Evolutionary conservation across 2,797 vertebrate species (phyloP), one percentile per base, ranked within the genome.

Genomic region (Melanotaenia pygmaea): DNA sequence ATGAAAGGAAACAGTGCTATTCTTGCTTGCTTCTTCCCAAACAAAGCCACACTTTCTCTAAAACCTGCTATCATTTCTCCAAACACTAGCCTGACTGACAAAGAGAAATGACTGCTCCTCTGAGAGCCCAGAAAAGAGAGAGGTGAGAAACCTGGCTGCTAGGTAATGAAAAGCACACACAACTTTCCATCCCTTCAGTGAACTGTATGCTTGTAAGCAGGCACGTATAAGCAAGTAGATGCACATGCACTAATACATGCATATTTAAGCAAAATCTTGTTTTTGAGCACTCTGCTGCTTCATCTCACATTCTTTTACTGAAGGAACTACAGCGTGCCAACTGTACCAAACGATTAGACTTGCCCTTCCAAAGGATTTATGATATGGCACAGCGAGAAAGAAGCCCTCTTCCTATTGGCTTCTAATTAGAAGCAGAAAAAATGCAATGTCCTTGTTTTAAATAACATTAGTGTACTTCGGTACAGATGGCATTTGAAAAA

Each of bases 401-500:
- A 86, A 90, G 82, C 56, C 8, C 18, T 64, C 34, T 77, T 83
- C 70, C 64, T 59, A 77, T 84, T 86, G 77, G 79, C 79, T 86
- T 87, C 71, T 93, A 90, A 93, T 92, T 91, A 92, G 77, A 82
- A 57, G 59, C 67, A 79, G 72, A 38, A 57, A 77, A 89, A 79
- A 74, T 24, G 85, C 80, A 79, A 74, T 79, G 86, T 92, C 87
- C 92, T 94, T 91, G 90, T 93, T 93, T 93, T 89, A 91, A 88
- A 86, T 86, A 86, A 87, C 86, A 84, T 88, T 83, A 69, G 81
- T 85, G 80, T 80, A 80, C 79, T 43, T 72, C 79, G 72, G 85
- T 93, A 92, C 94, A 94, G 93, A 94, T 94, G 93, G 93, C 73
- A 82, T 89, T 91, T 90, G 82, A 91, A 93, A 92, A 91, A 76